These are phyloP conservation scores for Sycophila texana DNA, from an alignment of 2,888 invertebrate species.

Conservation along the genomic window DNA sequence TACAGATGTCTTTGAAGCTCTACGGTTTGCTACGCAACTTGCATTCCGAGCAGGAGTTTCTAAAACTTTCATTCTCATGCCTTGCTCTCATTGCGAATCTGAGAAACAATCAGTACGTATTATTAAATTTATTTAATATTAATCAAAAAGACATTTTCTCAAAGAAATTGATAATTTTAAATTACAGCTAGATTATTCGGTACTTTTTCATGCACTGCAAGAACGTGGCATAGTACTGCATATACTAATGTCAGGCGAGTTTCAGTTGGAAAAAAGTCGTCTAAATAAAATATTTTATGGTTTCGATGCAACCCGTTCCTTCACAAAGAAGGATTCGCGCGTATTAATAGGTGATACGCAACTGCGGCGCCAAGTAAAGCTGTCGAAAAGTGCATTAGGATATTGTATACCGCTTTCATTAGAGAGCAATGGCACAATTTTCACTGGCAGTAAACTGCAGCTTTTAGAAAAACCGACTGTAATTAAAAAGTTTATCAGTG, in stretches of 20 bases:
- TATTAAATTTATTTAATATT: conserved; percentile 5
- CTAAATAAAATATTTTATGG: conserved; percentile 86
- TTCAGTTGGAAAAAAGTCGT: conserved; percentile 84
- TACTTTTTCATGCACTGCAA: conserved; percentile 87
- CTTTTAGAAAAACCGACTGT: conserved; percentile 76
- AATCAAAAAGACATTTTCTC: background rate
- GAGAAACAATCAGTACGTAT: conserved; percentile 80
- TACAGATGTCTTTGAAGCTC: conserved; percentile 86
- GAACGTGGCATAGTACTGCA: conserved; percentile 90
- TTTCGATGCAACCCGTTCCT: conserved; percentile 85
- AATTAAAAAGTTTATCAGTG: conserved; percentile 81
- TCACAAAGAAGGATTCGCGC: conserved; percentile 87
- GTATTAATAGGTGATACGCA: conserved; percentile 83
- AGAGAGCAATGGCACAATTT: conserved; percentile 89
- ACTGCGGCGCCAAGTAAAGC: conserved; percentile 83
- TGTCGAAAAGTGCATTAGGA: conserved; percentile 86
- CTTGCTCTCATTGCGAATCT: conserved; percentile 86
- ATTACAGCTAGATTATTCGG: conserved; percentile 86
- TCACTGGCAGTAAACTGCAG: conserved; percentile 79
- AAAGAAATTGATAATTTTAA: conserved; percentile 35
- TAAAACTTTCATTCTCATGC: conserved; percentile 87
- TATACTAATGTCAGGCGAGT: conserved; percentile 89
- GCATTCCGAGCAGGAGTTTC: conserved; percentile 90
- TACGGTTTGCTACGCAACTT: conserved; percentile 84
- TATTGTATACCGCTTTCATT: conserved; percentile 88